Evolutionary conservation across 1,140 invertebrate species (phyloP), one percentile per base, ranked within the genome.

Genomic region (Dendrolimus punctatus): DNA sequence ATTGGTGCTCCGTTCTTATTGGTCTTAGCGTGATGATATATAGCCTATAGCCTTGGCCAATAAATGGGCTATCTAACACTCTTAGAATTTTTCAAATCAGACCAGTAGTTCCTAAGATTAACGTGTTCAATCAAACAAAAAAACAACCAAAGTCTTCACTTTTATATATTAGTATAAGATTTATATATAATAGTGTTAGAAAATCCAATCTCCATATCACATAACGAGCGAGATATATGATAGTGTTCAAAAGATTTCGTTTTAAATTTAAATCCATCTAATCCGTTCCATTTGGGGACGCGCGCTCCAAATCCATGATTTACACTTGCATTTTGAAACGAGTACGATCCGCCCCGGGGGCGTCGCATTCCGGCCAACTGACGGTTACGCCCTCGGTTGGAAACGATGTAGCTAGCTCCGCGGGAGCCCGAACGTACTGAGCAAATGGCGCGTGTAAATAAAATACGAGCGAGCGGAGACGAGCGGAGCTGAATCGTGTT

Each of bases 381-480:
- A 43, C 49, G 49, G 44, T 52, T 37, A 45, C 39, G 41, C 53
- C 42, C 53, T 45, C 40, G 43, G 52, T 49, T 54, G 9, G 8
- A 39, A 58, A 50, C 40, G 39, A 50, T 40, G 39, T 49, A n/a
- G 23, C 23, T 23, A 23, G 23, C 23, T 23, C 23, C 23, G 23
- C 23, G 43, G 41, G 45, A 37, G 47, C 39, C 37, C 49, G 49
- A 36, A 55, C 49, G 52, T 66, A 55, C 61, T 62, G 51, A 68
- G 70, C 62, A 73, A 76, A 75, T 75, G 69, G 66, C 49, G 57
- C 66, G 65, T 23, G 23, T 80, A 71, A 76, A 80, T 80, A 74
- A 78, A 70, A 78, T 66, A 79, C 62, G 66, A 71, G 58, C 62
- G 55, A 53, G 62, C 46, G 23, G 46, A 60, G 43, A 57, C 44